These are phyloP conservation scores for Amphimedon queenslandica DNA, from an alignment of 37 sponge, comb jelly and placozoan species.

Conservation along the genomic window DNA sequence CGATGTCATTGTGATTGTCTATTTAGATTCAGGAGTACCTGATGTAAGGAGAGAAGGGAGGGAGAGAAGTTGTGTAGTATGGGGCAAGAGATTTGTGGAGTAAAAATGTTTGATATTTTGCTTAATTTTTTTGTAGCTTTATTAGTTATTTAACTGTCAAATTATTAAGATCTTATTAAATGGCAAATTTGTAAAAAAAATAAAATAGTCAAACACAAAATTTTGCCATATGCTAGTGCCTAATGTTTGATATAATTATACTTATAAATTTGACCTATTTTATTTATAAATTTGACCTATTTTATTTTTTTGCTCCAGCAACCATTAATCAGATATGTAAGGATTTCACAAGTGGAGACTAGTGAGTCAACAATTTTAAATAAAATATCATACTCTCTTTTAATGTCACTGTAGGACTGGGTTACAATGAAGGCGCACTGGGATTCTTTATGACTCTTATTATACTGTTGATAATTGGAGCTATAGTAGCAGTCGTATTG, in stretches of 20 bases:
- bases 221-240: too few species aligned
- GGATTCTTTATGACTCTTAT: conserved; percentile 26
- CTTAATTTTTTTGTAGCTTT: too few species aligned
- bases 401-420: background rate
- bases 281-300: background rate
- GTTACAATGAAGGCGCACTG: conserved; percentile 19
- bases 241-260: background rate
- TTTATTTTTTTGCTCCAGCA: background rate
- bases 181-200: too few species aligned
- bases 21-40: background rate
- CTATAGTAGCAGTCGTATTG: conserved; percentile 19
- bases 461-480: conserved; percentile 7
- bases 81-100: too few species aligned
- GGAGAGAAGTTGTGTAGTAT: too few species aligned
- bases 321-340: background rate
- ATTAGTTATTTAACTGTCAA: background rate
- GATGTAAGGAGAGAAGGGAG: background rate
- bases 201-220: too few species aligned
- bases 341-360: background rate
- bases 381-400: background rate
- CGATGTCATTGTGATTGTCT: conserved; percentile 8
- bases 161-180: too few species aligned
- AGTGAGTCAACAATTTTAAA: background rate
- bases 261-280: background rate
- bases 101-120: too few species aligned